Percentiles rank a stretch among this genome's conserved stretches.
phyloP scores from a whole-genome alignment of 2,888 invertebrate species.

The Steinernema carpocapsae region DNA sequence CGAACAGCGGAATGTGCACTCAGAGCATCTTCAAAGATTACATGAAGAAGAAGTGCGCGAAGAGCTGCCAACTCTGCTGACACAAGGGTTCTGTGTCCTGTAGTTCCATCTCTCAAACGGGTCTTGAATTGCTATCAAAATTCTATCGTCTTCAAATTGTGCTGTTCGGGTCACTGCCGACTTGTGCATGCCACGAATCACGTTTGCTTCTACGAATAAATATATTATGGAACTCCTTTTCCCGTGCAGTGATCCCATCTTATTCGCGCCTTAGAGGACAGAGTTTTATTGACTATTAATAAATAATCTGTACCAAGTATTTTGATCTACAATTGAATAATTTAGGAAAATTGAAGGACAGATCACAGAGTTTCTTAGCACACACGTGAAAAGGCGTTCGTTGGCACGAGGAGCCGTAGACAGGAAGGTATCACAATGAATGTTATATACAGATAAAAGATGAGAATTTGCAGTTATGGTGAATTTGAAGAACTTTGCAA shows the following conservation, averaged over 20 bases:
- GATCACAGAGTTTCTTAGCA: constrained; percentile 22
- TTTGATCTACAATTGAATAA: background rate
- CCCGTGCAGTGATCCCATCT: no score
- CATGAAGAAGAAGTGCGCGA: constrained; percentile 62
- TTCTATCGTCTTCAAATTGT: constrained; percentile 3
- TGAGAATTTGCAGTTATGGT: no score
- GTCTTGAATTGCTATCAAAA: background rate
- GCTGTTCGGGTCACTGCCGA: constrained; percentile 18
- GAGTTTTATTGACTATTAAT: background rate
- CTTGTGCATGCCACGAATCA: background rate
- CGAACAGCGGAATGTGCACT: constrained; percentile 62
- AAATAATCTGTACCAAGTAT: background rate
- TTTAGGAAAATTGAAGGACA: background rate
- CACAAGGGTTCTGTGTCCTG: background rate
- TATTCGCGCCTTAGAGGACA: no score
- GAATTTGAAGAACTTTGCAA: background rate
- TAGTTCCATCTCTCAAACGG: background rate
- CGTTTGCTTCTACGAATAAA: no score
- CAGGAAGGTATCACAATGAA: constrained; percentile 6
- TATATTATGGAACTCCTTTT: no score
- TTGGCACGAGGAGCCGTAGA: constrained; percentile 26
- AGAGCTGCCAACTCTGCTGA: constrained; percentile 57
- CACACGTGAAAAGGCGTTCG: no score
- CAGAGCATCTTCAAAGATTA: constrained; percentile 62
- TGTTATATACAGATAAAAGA: constrained; percentile 28